Evolutionary conservation across 2,888 invertebrate species (phyloP).

Genomic region (Synanthedon vespiformis): DNA sequence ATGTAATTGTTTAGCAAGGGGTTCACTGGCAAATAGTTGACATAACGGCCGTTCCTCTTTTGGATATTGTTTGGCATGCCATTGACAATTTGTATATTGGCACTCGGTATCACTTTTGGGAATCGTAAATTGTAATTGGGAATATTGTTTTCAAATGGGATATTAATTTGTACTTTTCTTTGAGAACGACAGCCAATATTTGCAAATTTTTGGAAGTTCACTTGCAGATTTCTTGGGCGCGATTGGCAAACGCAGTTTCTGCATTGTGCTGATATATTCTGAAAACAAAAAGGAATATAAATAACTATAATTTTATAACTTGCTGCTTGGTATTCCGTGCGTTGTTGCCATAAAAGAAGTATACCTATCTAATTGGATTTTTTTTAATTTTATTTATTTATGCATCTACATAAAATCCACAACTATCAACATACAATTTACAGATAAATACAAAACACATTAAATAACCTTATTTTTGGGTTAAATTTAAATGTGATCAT

Average conservation of each 20-base stretch:
- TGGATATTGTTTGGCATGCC: not conserved
- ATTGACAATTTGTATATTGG: not conserved
- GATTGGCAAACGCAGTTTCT: not conserved
- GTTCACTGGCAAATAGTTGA: not conserved
- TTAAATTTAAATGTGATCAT: too few species aligned
- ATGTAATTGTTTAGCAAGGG: not conserved
- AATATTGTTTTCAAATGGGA: not conserved
- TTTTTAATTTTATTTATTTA: too few species aligned
- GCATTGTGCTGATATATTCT: not conserved
- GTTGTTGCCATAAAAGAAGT: too few species aligned
- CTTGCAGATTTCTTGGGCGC: not conserved
- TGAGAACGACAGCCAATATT: not conserved
- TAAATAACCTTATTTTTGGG: too few species aligned
- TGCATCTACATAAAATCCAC: too few species aligned
- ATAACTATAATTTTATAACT: too few species aligned
- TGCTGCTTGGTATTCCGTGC: too few species aligned
- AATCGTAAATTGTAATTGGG: not conserved
- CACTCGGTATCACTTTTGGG: not conserved
- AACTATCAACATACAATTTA: too few species aligned
- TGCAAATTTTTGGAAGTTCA: not conserved
- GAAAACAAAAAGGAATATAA: too few species aligned
- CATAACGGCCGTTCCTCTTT: not conserved
- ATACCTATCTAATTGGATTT: too few species aligned
- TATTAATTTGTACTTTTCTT: not conserved
- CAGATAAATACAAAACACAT: too few species aligned